Conservation (phyloP, 2,113 vertebrate species). For the Talpa occidentalis region DNA sequence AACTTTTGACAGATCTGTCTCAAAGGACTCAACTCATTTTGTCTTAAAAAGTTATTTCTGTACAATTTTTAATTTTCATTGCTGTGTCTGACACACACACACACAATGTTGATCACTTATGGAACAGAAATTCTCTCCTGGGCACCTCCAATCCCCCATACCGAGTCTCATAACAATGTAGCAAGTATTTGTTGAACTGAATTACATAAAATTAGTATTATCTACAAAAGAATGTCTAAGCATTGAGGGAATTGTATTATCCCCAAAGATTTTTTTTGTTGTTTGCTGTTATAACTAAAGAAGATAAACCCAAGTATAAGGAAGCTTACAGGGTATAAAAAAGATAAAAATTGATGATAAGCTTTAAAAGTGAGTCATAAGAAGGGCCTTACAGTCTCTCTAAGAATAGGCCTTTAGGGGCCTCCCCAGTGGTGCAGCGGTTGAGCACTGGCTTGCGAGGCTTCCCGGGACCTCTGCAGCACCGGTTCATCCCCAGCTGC, state of each 20-base stretch:
- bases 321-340: not conserved
- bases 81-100: not conserved
- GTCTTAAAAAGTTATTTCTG: too few species aligned
- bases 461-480: too few species aligned
- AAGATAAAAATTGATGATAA: not conserved
- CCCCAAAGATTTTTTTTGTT: not conserved
- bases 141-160: not conserved
- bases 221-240: not conserved
- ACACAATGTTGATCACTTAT: not conserved
- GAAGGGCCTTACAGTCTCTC: not conserved
- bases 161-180: not conserved
- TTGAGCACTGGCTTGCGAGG: too few species aligned
- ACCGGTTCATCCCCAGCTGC: too few species aligned
- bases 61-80: not conserved
- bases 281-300: not conserved
- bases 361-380: not conserved
- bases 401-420: too few species aligned
- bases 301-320: not conserved
- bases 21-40: not conserved
- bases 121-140: not conserved
- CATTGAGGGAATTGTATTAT: not conserved
- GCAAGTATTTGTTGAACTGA: not conserved
- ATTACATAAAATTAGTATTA: constrained; percentile 37
- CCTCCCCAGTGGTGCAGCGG: too few species aligned
- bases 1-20: not conserved